Percentiles rank a stretch among this genome's conserved stretches.
These are phyloP conservation scores for Patiria miniata DNA, from an alignment of 35 echinoderm and acorn worm species.

Conservation along the genomic window DNA sequence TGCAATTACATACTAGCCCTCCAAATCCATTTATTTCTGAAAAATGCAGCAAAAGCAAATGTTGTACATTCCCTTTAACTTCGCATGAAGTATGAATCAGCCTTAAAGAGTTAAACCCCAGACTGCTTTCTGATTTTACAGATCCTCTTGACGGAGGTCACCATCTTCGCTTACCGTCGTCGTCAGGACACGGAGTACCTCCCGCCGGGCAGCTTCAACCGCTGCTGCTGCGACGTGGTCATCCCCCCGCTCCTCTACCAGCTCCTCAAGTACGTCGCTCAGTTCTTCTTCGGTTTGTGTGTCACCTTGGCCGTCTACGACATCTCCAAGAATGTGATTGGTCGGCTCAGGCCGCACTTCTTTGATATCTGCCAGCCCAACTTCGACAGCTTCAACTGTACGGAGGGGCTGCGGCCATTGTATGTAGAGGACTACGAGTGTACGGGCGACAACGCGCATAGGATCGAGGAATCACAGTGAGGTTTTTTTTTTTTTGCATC, in stretches of 20 bases:
- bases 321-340: slow-evolving; percentile 88
- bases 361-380: slow-evolving; percentile 78
- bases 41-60: too few relatives aligned
- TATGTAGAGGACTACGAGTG: slow-evolving; percentile 84
- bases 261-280: slow-evolving; percentile 48
- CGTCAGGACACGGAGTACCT: slow-evolving; percentile 81
- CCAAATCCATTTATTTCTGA: too few relatives aligned
- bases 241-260: slow-evolving; percentile 84
- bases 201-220: slow-evolving; percentile 73
- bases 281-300: slow-evolving; percentile 83
- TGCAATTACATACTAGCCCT: too few relatives aligned
- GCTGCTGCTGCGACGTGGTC: slow-evolving; percentile 79
- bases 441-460: slow-evolving; percentile 52
- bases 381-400: slow-evolving; percentile 62
- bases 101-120: too few relatives aligned
- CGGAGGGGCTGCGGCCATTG: slow-evolving; percentile 47
- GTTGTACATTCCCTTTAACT: too few relatives aligned
- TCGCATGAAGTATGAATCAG: too few relatives aligned
- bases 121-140: not conserved
- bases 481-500: not conserved
- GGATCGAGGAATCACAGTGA: slow-evolving; percentile 31
- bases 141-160: slow-evolving; percentile 68
- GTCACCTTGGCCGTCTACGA: slow-evolving; percentile 74
- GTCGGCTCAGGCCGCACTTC: slow-evolving; percentile 91
- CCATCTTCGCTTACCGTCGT: slow-evolving; percentile 80